Evolutionary conservation across 2,797 vertebrate genomes (phyloP).

Genomic region (Paedocypris micromegethes): DNA sequence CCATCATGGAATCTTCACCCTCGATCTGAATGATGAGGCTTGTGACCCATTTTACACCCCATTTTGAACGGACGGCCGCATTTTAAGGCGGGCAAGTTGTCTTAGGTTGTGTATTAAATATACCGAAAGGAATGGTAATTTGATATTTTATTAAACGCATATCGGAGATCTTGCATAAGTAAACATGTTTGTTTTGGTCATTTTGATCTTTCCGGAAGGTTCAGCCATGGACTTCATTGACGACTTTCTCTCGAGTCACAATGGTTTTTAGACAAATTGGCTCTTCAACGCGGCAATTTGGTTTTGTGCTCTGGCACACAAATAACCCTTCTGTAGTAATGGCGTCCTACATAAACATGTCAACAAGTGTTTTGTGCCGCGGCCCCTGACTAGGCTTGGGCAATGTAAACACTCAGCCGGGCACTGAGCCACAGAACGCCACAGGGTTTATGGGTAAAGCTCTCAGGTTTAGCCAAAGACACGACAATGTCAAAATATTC

Average conservation of each 20-base stretch:
- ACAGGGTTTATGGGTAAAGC: conserved; percentile 8
- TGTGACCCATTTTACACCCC: no score
- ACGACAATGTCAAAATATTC: neutral
- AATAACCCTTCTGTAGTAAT: conserved; percentile 1
- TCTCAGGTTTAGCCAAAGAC: conserved; percentile 9
- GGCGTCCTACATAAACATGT: conserved; percentile 4
- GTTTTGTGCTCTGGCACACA: neutral
- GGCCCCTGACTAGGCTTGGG: conserved; percentile 9
- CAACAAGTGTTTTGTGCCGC: conserved; percentile 13
- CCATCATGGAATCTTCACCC: no score
- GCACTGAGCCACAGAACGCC: conserved; percentile 27
- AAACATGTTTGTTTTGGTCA: no score
- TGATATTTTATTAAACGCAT: no score
- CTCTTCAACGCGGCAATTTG: neutral
- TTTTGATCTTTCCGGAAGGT: neutral
- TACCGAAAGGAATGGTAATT: no score
- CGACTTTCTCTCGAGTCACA: neutral
- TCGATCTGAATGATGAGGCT: no score
- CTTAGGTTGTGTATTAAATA: no score
- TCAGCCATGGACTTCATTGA: conserved; percentile 1
- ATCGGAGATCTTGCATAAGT: no score
- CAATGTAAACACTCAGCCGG: conserved; percentile 40
- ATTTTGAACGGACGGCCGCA: no score
- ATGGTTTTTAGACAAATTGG: neutral
- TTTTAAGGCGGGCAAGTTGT: no score